A percentile compares a stretch with the other conserved stretches of the same genome.
phyloP scores from a whole-genome alignment of 2,113 vertebrate species.

The Amia ocellicauda region DNA sequence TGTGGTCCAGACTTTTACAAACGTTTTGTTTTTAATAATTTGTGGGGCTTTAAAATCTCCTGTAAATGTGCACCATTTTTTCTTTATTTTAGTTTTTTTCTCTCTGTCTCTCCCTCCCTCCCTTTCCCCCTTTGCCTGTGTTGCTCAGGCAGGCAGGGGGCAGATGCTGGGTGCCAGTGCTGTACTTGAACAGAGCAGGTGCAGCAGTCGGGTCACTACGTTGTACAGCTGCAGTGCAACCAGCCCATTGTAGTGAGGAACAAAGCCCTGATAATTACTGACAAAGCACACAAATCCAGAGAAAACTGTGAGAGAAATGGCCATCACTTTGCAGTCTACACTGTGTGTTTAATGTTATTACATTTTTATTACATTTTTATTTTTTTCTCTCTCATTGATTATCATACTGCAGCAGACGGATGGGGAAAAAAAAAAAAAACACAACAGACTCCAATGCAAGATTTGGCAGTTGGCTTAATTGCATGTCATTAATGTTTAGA shows the following conservation, averaged over 20 bases:
- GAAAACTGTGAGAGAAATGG: background rate
- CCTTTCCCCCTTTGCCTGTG: background rate
- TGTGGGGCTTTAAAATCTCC: too few species aligned
- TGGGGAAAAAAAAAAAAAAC: background rate
- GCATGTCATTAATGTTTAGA: conserved; percentile 14
- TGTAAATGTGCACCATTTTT: too few species aligned
- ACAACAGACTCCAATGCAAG: conserved; percentile 3
- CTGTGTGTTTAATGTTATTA: conserved; percentile 1
- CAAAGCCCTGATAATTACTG: background rate
- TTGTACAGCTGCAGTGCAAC: background rate
- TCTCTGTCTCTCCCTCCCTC: too few species aligned
- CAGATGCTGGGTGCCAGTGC: background rate
- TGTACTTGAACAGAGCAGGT: conserved; percentile 9
- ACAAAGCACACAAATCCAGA: background rate
- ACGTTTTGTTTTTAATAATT: too few species aligned
- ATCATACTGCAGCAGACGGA: conserved; percentile 1
- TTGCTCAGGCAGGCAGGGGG: background rate
- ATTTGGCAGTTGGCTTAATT: conserved; percentile 5
- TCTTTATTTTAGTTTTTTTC: too few species aligned
- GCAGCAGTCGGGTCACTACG: conserved; percentile 2
- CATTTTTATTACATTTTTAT: background rate
- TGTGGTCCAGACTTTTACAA: too few species aligned
- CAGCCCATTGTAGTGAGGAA: background rate
- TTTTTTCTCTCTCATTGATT: background rate
- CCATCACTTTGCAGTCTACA: background rate